phyloP scores from a whole-genome alignment of 2,888 invertebrate species.

The Erebia palarica region DNA sequence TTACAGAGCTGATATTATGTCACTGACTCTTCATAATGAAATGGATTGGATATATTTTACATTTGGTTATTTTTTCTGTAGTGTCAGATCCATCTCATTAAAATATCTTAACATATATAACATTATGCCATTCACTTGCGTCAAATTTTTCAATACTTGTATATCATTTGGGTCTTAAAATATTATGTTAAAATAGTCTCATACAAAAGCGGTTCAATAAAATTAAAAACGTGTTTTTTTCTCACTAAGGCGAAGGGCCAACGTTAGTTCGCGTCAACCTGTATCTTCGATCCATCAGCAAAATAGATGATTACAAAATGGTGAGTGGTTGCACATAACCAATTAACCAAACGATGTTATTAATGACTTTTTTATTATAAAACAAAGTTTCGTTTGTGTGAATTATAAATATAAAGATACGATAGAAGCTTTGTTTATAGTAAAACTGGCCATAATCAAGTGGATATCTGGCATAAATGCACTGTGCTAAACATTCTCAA shows the following conservation, averaged over 20 bases:
- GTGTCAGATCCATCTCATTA: slow-evolving; percentile 55
- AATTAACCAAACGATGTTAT: slow-evolving; percentile 48
- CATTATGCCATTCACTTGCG: slow-evolving; percentile 53
- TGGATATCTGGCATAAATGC: slow-evolving; percentile 70
- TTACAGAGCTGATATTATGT: slow-evolving; percentile 49
- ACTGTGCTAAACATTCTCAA: slow-evolving; percentile 70
- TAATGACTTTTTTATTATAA: slow-evolving; percentile 67
- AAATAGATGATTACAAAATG: slow-evolving; percentile 99
- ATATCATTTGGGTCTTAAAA: slow-evolving; percentile 19
- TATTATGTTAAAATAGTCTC: slow-evolving; percentile 18
- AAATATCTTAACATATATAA: slow-evolving; percentile 51
- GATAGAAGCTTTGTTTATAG: slow-evolving; percentile 64
- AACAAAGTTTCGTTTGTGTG: slow-evolving; percentile 53
- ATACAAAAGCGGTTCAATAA: slow-evolving; percentile 36
- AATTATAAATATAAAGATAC: not conserved
- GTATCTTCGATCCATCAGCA: slow-evolving; percentile 98
- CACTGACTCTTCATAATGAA: slow-evolving; percentile 58
- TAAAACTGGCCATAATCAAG: slow-evolving; percentile 62
- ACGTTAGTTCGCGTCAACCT: slow-evolving; percentile 96
- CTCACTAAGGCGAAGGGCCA: slow-evolving; percentile 89
- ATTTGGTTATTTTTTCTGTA: slow-evolving; percentile 12
- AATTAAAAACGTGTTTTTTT: slow-evolving; percentile 57
- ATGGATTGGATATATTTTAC: slow-evolving; percentile 46
- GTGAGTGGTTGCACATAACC: slow-evolving; percentile 87
- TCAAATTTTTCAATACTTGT: slow-evolving; percentile 31